These are phyloP conservation scores for Nomada fabriciana DNA, from an alignment of 2,888 invertebrate genomes.

Conservation along the genomic window DNA sequence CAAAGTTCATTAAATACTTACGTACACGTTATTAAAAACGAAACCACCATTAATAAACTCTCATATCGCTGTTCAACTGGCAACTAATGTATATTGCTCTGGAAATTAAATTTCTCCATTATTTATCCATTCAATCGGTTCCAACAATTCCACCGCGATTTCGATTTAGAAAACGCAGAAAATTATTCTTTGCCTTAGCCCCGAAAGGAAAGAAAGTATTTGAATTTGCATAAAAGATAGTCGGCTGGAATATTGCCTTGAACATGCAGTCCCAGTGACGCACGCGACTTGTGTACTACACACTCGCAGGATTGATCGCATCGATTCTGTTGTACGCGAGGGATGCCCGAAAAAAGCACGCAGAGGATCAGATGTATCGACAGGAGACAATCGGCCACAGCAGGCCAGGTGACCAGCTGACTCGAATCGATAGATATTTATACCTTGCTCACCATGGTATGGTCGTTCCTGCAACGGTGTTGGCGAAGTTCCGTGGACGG, in stretches of 20 bases:
- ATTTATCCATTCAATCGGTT: no score
- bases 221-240: no score
- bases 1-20: no score
- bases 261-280: neutral
- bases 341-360: neutral
- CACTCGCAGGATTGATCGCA: neutral
- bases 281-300: neutral
- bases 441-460: conserved; percentile 25
- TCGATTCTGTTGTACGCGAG: neutral
- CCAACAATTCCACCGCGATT: no score
- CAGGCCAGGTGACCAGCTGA: conserved; percentile 52
- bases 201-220: no score
- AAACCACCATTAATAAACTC: no score
- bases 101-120: no score
- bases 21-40: no score
- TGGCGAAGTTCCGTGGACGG: conserved; percentile 54
- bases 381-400: neutral
- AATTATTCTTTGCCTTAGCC: no score
- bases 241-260: neutral
- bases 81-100: no score
- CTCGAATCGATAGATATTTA: conserved; percentile 70
- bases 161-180: no score
- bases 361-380: neutral
- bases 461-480: conserved; percentile 17
- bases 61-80: no score